A percentile compares a stretch with the other conserved stretches of the same genome.
Conservation (phyloP, 2,797 vertebrate genomes). For the Diplodus puntazzo region DNA sequence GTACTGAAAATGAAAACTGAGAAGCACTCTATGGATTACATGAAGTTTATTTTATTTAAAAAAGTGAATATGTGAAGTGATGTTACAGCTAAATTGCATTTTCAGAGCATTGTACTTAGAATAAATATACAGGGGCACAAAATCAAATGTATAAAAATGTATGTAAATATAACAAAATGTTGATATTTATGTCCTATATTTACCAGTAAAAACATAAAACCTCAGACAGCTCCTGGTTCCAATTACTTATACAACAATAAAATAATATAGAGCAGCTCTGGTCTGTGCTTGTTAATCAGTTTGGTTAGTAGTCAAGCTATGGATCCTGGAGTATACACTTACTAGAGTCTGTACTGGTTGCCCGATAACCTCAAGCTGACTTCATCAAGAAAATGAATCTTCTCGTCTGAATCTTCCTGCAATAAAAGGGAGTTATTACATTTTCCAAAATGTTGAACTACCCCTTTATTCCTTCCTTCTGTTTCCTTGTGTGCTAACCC, state of each 20-base stretch:
- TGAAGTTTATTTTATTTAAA: not conserved
- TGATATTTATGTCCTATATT: not conserved
- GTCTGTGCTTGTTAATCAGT: not conserved
- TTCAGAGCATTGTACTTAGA: not conserved
- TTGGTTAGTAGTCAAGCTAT: not conserved
- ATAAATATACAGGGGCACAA: too few relatives aligned
- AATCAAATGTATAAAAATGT: too few relatives aligned
- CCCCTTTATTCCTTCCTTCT: not conserved
- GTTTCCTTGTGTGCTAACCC: not conserved
- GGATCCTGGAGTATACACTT: not conserved
- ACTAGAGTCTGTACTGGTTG: slow-evolving; percentile 2
- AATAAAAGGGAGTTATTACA: not conserved
- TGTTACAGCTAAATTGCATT: not conserved
- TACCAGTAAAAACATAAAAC: not conserved
- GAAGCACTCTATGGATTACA: not conserved
- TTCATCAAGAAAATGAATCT: not conserved
- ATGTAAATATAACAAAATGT: too few relatives aligned
- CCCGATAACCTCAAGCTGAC: slow-evolving; percentile 8
- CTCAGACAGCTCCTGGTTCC: not conserved
- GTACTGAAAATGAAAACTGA: not conserved
- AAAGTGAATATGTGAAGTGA: not conserved
- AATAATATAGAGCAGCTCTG: not conserved
- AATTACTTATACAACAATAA: not conserved
- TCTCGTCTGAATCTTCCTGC: not conserved
- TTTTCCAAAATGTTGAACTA: not conserved